A percentile compares a stretch with the other conserved stretches of the same genome.
These are phyloP conservation scores for Vollenhovia emeryi DNA, from an alignment of 1,140 invertebrate genomes.

Conservation along the genomic window DNA sequence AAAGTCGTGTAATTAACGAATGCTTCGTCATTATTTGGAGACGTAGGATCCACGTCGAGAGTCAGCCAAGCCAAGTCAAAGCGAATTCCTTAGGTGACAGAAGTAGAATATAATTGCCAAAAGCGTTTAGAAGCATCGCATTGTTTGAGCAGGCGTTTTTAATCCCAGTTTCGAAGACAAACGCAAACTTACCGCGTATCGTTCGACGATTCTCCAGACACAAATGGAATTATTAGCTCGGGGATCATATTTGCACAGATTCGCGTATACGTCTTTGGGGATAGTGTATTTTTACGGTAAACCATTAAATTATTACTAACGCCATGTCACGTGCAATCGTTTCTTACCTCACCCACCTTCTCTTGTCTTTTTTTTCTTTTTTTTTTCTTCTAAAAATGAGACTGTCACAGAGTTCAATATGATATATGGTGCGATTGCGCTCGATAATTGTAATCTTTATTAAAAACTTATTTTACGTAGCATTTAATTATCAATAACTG, in stretches of 20 bases:
- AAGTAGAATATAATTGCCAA: conserved; percentile 1
- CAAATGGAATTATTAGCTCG: background rate
- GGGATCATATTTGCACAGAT: background rate
- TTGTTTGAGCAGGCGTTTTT: background rate
- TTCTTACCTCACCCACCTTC: background rate
- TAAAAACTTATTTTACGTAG: background rate
- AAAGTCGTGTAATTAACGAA: background rate
- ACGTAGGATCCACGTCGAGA: background rate
- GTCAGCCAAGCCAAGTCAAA: conserved; percentile 1
- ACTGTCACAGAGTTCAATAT: background rate
- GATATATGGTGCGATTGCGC: background rate
- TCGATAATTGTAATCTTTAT: background rate
- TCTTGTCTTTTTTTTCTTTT: background rate
- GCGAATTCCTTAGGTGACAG: background rate
- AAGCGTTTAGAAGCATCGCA: background rate
- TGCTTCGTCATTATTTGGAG: conserved; percentile 1
- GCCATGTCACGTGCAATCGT: background rate
- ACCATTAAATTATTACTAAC: conserved; percentile 47
- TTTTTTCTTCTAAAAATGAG: background rate
- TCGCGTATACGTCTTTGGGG: background rate
- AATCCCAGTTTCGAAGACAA: background rate
- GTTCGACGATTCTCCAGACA: background rate
- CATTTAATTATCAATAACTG: background rate
- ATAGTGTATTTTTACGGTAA: conserved; percentile 25
- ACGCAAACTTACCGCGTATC: background rate